Percentiles rank a stretch among this genome's conserved stretches.
These are phyloP conservation scores for Astreopora myriophthalma DNA, from an alignment of 64 coral and sea anemone species.

Conservation along the genomic window DNA sequence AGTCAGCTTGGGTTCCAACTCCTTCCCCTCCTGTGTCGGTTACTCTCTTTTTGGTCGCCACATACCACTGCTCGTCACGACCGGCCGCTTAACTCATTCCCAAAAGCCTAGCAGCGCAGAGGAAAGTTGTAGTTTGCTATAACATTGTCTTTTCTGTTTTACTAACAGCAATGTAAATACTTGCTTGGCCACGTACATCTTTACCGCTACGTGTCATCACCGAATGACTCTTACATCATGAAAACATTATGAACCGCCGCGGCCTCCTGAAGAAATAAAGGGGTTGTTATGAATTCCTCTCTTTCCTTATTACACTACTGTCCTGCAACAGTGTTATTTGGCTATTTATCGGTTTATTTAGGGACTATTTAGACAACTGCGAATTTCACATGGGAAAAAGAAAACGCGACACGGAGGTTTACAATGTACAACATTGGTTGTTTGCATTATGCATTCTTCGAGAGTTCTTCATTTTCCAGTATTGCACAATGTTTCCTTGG, in stretches of 20 bases:
- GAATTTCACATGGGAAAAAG: constrained; percentile 51
- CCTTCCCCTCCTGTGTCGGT: too few species aligned
- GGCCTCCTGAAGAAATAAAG: neutral
- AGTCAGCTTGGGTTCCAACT: too few species aligned
- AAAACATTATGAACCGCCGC: neutral
- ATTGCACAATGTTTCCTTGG: constrained; percentile 9
- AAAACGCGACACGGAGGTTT: neutral
- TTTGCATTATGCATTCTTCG: constrained; percentile 21
- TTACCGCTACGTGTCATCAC: neutral
- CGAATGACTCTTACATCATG: neutral
- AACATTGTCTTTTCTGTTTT: neutral
- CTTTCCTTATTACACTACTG: neutral
- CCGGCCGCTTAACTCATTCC: too few species aligned
- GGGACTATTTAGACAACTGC: neutral
- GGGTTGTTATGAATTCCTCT: neutral
- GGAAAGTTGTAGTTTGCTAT: neutral
- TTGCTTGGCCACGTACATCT: neutral
- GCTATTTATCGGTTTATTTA: neutral
- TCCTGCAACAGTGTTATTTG: neutral
- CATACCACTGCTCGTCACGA: too few species aligned
- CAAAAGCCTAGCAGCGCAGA: neutral
- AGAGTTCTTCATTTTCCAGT: constrained; percentile 2
- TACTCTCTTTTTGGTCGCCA: too few species aligned
- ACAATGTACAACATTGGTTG: neutral
- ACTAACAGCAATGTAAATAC: constrained; percentile 38